Conservation (phyloP, 2,113 vertebrate species). For the Saccopteryx bilineata region DNA sequence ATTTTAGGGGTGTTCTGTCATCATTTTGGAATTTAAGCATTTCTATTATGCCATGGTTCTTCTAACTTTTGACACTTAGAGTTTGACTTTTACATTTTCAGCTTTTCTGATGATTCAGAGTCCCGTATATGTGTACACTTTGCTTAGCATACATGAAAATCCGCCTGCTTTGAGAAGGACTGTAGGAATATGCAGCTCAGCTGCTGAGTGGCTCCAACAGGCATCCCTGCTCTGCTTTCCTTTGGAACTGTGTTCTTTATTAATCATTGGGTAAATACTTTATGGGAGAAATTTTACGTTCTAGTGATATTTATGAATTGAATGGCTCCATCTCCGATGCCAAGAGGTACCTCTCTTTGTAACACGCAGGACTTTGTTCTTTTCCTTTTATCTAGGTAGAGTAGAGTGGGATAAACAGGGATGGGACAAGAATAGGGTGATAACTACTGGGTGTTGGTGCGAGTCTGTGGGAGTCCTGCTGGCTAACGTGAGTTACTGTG, state of each 20-base stretch:
- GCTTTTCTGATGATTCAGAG: not conserved
- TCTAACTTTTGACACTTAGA: not conserved
- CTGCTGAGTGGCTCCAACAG: not conserved
- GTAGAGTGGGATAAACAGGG: not conserved
- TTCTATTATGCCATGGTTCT: not conserved
- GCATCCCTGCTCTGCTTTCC: not conserved
- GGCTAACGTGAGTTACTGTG: not conserved
- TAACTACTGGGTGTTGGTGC: not conserved
- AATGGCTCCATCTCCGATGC: not conserved
- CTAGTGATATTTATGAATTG: not conserved
- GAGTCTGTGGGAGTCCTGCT: not conserved
- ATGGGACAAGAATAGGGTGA: not conserved
- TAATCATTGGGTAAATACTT: not conserved
- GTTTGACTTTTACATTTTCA: constrained; percentile 23
- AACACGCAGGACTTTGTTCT: constrained; percentile 25
- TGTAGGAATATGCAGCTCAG: not conserved
- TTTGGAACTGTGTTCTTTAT: constrained; percentile 4
- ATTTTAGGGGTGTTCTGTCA: not conserved
- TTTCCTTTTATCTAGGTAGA: constrained; percentile 18
- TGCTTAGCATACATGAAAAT: not conserved
- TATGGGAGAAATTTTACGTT: constrained; percentile 1
- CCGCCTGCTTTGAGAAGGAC: not conserved
- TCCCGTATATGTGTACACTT: not conserved
- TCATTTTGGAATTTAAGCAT: constrained; percentile 33
- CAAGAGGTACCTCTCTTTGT: not conserved